Conservation (phyloP, 1,140 invertebrate genomes). For the Bombus pyrosoma region DNA sequence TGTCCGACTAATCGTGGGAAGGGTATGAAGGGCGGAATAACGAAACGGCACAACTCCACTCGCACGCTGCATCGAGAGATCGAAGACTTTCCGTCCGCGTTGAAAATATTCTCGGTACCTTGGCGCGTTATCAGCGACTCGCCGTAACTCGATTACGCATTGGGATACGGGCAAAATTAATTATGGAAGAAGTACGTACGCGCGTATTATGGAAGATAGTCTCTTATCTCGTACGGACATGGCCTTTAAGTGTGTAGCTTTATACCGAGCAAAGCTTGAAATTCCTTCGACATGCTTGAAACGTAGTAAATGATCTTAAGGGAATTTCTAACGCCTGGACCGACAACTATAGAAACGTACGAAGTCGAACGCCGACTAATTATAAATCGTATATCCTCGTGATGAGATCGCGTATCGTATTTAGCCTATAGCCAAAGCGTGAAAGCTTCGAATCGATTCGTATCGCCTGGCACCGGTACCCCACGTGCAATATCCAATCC, state of each 20-base stretch:
- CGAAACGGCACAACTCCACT: not conserved
- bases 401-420: slow-evolving; percentile 10
- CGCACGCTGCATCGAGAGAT: not conserved
- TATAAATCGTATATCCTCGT: not conserved
- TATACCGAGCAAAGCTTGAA: not conserved
- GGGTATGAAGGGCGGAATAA: not conserved
- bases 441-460: slow-evolving; percentile 23
- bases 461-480: slow-evolving; percentile 8
- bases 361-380: not conserved
- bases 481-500: slow-evolving; percentile 15
- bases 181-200: not conserved
- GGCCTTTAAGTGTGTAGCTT: not conserved
- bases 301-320: not conserved
- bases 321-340: not conserved
- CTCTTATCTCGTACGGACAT: not conserved
- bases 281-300: not conserved
- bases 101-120: not conserved
- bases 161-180: not conserved
- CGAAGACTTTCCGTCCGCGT: not conserved
- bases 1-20: slow-evolving; percentile 1
- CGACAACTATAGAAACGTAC: not conserved
- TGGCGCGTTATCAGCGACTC: not conserved
- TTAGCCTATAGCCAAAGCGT: slow-evolving; percentile 1
- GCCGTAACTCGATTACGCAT: not conserved
- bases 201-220: not conserved